phyloP scores from a whole-genome alignment of 2,888 invertebrate genomes.

The Listrodromus nycthemerus region DNA sequence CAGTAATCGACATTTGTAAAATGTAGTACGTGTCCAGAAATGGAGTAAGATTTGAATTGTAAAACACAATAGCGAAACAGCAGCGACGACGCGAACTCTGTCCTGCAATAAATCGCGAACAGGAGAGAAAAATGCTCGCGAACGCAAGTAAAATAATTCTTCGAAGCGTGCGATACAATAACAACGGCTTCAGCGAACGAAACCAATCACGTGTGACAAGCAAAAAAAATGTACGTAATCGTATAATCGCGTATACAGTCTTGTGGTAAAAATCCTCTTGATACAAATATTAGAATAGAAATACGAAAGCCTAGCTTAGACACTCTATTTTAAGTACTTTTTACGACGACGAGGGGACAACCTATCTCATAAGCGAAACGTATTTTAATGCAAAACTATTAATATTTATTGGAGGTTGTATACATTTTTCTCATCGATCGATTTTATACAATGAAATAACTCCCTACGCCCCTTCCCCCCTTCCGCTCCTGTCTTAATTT shows the following conservation, averaged over 20 bases:
- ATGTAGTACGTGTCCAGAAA: conserved; percentile 50
- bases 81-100: neutral
- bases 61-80: conserved; percentile 29
- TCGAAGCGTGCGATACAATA: conserved; percentile 57
- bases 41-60: conserved; percentile 67
- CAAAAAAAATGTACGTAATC: conserved; percentile 70
- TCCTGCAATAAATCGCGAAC: conserved; percentile 12
- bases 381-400: conserved; percentile 76
- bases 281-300: conserved; percentile 77
- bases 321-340: conserved; percentile 82
- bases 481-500: conserved; percentile 18
- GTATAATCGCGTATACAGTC: conserved; percentile 71
- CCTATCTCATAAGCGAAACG: conserved; percentile 73
- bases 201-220: conserved; percentile 56
- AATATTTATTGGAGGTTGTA: conserved; percentile 81
- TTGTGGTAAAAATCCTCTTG: conserved; percentile 70
- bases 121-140: neutral
- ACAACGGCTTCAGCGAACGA: conserved; percentile 64
- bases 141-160: conserved; percentile 17
- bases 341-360: conserved; percentile 72
- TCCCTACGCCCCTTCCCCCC: neutral
- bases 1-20: conserved; percentile 76
- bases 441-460: conserved; percentile 62
- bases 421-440: conserved; percentile 70
- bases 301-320: conserved; percentile 79